These are phyloP conservation scores for Boloria euphrosyne DNA, from an alignment of 2,888 invertebrate genomes.

Conservation along the genomic window DNA sequence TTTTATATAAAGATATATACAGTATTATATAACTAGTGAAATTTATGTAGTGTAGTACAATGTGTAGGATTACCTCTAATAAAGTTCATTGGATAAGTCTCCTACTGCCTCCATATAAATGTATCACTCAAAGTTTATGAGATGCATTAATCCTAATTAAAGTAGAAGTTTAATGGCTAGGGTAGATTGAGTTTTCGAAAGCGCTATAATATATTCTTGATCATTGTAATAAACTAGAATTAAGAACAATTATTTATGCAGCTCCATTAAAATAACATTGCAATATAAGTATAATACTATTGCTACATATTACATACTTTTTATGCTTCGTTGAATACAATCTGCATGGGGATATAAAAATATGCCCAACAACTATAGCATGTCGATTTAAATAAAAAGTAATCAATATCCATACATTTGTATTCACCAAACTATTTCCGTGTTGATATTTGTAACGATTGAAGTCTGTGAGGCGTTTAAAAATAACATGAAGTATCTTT, in stretches of 20 bases:
- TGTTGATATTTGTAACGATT: slow-evolving; percentile 4
- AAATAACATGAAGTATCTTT: neutral
- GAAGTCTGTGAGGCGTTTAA: slow-evolving; percentile 4
- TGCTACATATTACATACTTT: no score
- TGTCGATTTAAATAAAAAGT: slow-evolving; percentile 1
- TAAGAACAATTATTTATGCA: no score
- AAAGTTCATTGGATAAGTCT: slow-evolving; percentile 1
- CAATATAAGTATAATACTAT: no score
- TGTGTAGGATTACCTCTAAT: neutral
- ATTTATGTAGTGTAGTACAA: slow-evolving; percentile 1
- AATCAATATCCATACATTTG: neutral
- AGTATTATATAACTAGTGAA: no score
- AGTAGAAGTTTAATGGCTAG: neutral
- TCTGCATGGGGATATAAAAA: neutral
- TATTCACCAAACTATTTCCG: neutral
- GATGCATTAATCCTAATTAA: slow-evolving; percentile 19
- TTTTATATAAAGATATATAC: no score
- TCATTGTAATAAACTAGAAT: neutral
- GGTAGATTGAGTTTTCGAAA: slow-evolving; percentile 12
- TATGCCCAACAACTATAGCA: neutral
- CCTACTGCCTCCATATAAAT: slow-evolving; percentile 6
- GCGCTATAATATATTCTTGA: slow-evolving; percentile 1
- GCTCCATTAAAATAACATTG: no score
- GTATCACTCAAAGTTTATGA: slow-evolving; percentile 4
- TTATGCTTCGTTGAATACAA: no score